Conservation (phyloP, 2,888 invertebrate species). For the Lypha dubia region DNA sequence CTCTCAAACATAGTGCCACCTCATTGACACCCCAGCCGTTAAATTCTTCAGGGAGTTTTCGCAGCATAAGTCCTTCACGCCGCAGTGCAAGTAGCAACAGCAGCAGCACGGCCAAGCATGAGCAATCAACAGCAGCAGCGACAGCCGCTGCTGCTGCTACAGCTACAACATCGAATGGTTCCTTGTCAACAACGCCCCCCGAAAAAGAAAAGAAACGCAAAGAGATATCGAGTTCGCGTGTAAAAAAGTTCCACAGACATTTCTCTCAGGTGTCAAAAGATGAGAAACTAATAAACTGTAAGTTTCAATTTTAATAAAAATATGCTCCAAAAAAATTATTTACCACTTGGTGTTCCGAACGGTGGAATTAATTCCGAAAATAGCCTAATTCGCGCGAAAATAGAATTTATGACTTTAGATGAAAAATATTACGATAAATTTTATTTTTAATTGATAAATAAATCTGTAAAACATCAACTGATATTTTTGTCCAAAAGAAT, state of each 20-base stretch:
- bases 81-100: constrained; percentile 75
- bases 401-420: too few relatives aligned
- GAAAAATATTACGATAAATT: too few relatives aligned
- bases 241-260: constrained; percentile 95
- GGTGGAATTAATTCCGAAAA: too few relatives aligned
- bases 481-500: too few relatives aligned
- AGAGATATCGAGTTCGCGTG: constrained; percentile 85
- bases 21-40: constrained; percentile 75
- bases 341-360: too few relatives aligned
- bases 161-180: constrained; percentile 67
- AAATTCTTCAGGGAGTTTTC: constrained; percentile 77
- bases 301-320: constrained; percentile 81
- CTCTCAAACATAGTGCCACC: constrained; percentile 76
- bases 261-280: constrained; percentile 93
- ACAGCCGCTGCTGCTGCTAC: constrained; percentile 72
- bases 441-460: too few relatives aligned
- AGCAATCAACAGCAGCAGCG: constrained; percentile 72
- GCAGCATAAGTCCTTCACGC: constrained; percentile 78
- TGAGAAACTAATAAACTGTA: constrained; percentile 93
- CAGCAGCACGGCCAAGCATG: constrained; percentile 78
- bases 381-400: too few relatives aligned
- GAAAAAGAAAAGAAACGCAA: constrained; percentile 83
- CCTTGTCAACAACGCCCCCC: constrained; percentile 71
- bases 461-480: too few relatives aligned
- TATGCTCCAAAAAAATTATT: neutral